Base-by-base conservation (phyloP, 2,797 vertebrate genomes). In the Mormyrus hasselquistii region DNA sequence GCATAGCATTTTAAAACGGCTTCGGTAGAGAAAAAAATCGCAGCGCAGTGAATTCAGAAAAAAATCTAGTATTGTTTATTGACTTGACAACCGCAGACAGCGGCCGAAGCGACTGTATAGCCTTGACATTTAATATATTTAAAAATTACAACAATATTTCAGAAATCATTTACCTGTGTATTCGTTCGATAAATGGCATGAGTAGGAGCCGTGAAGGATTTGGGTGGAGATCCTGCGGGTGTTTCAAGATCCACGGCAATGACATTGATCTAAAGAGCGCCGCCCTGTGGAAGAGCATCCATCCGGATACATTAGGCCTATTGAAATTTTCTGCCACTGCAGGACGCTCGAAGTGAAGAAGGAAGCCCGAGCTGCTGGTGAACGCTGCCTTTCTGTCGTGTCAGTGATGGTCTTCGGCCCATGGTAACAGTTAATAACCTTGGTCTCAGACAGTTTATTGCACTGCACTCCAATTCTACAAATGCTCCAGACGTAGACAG, bases 211-310 rank as follows among this genome's bases (percentile, higher is more conserved):
- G 25, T 34, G 52, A 49, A 62, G 49, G 47, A 65, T 88, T 90
- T 62, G 59, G 73, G 53, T 55, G 38, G 41, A 55, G 79, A 90
- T 90, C 88, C 65, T 87, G n/a, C 41, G 19, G 88, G 22, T 49
- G 53, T 89, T 52, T 90, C 91, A 93, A 93, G 92, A 94, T 91
- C 92, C 94, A 94, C 97, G 97, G 97, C 97, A 97, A 94, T 99
- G 97, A 99, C 97, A 98, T 99, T 99, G 97, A 97, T 98, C 96
- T 96, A 95, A 97, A 96, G 94, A 95, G 95, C 97, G 97, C 98
- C 98, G 96, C 96, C 97, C 96, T 92, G 98, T 98, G 98, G 98
- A 90, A 73, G 93, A 38, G 29, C 55, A 29, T 79, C 84, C 49
- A 50, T n/a, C 9, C 82, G 73, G 73, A 49, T 38, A 19, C 49